Evolutionary conservation across 1,140 invertebrate species (phyloP), one percentile per base, ranked within the genome.

Genomic region (Neodiprion pinetum): DNA sequence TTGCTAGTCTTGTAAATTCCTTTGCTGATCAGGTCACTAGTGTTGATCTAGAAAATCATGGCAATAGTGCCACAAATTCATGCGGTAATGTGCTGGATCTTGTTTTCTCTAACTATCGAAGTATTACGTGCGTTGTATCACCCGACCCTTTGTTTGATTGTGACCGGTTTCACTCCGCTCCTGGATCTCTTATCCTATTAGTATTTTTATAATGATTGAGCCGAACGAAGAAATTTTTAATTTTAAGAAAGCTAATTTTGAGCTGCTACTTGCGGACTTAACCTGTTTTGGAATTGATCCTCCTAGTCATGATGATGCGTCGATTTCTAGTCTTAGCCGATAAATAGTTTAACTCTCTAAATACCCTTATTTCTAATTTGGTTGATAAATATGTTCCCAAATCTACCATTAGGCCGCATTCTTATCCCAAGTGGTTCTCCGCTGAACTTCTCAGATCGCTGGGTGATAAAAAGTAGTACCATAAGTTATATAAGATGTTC

Each of bases 341-440:
- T 10, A n/a, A 61, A 61, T 10, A 11, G n/a, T 10, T 61, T 61
- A 61, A 61, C 53, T 11, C 10, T 11, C n/a, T 61, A n/a, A 61
- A 61, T 61, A n/a, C n/a, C 1, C n/a, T n/a, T 61, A 61, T 61
- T 61, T 11, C 10, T n/a, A 11, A 11, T 11, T n/a, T 61, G 53
- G 53, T 61, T 10, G 53, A 61, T n/a, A 61, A 61, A n/a, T 61
- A 11, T n/a, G 1, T 61, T 1, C 53, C 53, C 10, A 61, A 61
- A n/a, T 61, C n/a, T n/a, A 61, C n/a, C 10, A 61, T 61, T 61
- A 61, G n/a, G n/a, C n/a, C 53, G 10, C 10, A n/a, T 61, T 11
- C 10, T 61, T 61, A 61, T 61, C 53, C 53, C 53, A 61, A 61
- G n/a, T 61, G 53, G 53, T 61, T 61, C n/a, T 61, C 53, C 10